These are phyloP conservation scores for Phalacrocorax brasilianus DNA, from an alignment of 2,113 vertebrate species.

Conservation along the genomic window DNA sequence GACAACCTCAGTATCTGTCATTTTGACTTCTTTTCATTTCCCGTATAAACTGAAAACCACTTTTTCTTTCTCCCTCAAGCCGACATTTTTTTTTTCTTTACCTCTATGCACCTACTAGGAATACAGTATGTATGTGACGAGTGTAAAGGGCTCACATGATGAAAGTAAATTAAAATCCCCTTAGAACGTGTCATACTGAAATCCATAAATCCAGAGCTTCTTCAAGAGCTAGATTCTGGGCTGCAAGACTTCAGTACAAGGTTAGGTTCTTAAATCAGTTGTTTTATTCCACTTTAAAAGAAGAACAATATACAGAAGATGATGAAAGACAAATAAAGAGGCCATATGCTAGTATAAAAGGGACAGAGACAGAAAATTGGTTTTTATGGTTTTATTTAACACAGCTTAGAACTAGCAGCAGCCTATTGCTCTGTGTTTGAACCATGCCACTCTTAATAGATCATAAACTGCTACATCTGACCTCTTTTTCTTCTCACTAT, in stretches of 20 bases:
- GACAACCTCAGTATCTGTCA: background rate
- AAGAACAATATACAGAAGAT: background rate
- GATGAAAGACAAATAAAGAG: background rate
- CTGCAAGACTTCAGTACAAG: background rate
- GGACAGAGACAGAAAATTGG: background rate
- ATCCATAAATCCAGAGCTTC: background rate
- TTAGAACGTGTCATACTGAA: background rate
- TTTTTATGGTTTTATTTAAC: background rate
- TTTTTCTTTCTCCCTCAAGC: background rate
- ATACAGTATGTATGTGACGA: background rate
- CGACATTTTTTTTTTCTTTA: background rate
- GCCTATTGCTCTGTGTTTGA: background rate
- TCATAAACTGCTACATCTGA: background rate
- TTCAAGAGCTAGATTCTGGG: background rate
- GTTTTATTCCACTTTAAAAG: background rate
- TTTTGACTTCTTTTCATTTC: slow-evolving; percentile 3
- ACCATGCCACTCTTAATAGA: background rate
- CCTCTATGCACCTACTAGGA: background rate
- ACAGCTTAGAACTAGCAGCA: background rate
- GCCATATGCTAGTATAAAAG: background rate
- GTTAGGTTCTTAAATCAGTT: background rate
- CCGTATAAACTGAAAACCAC: background rate
- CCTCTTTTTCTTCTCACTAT: background rate
- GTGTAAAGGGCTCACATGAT: background rate
- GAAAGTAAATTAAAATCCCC: background rate